A percentile compares a stretch with the other conserved stretches of the same genome.
phyloP scores from a whole-genome alignment of 1,140 invertebrate genomes.

The Ectropis grisescens region DNA sequence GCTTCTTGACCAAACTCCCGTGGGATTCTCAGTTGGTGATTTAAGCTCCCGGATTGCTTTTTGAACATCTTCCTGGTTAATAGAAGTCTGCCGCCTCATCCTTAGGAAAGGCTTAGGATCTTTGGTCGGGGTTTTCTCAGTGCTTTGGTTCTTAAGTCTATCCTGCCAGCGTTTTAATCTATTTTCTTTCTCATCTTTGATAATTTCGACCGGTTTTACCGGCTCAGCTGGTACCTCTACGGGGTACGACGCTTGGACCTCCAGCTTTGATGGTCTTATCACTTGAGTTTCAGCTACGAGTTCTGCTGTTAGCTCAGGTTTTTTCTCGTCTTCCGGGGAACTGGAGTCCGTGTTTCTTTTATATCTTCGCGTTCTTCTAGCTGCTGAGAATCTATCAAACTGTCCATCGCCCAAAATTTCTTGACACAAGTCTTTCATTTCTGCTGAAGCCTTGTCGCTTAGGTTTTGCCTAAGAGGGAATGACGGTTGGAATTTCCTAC shows the following conservation, averaged over 20 bases:
- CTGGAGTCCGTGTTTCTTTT: conserved; percentile 78
- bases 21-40: conserved; percentile 71
- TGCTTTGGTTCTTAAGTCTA: conserved; percentile 67
- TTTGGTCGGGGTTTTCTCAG: conserved; percentile 51
- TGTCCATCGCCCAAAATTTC: conserved; percentile 78
- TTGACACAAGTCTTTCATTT: conserved; percentile 60
- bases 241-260: conserved; percentile 59
- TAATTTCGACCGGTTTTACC: conserved; percentile 36
- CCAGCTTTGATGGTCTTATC: conserved; percentile 62
- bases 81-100: conserved; percentile 71
- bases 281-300: conserved; percentile 69
- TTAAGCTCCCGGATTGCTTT: conserved; percentile 74
- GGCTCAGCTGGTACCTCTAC: conserved; percentile 42
- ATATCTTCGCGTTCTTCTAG: conserved; percentile 85
- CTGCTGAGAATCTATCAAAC: conserved; percentile 87
- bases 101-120: conserved; percentile 48
- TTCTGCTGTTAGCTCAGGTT: conserved; percentile 60
- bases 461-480: conserved; percentile 26
- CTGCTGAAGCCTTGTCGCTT: conserved; percentile 46
- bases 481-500: conserved; percentile 60
- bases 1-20: conserved; percentile 66
- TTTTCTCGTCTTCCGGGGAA: conserved; percentile 72
- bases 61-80: conserved; percentile 75
- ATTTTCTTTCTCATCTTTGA: conserved; percentile 73
- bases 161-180: conserved; percentile 76